Percentiles rank a stretch among this genome's conserved stretches.
Conservation (phyloP, 2,888 invertebrate genomes). For the Limnephilus lunatus region DNA sequence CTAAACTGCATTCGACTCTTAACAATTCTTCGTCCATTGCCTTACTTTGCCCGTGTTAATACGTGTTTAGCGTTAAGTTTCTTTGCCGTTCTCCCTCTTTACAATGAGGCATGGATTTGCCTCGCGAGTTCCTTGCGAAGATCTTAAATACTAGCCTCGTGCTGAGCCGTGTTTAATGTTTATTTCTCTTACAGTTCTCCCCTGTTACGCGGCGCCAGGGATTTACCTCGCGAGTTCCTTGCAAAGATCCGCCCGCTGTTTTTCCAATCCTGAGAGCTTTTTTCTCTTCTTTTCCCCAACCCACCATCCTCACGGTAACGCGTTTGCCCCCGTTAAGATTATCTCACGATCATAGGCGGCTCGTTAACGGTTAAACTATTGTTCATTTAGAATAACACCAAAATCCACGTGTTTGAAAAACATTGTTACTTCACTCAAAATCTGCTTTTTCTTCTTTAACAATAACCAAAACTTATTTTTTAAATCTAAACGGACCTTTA, state of each 20-base stretch:
- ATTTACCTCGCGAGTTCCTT: constrained; percentile 14
- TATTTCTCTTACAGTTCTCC: not conserved
- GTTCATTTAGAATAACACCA: not conserved
- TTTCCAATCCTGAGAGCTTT: constrained; percentile 30
- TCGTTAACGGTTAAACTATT: constrained; percentile 66
- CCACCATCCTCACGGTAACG: constrained; percentile 73
- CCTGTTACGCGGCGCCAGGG: not conserved
- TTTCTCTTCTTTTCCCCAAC: constrained; percentile 60
- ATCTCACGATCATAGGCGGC: constrained; percentile 73
- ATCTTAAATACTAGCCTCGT: not conserved
- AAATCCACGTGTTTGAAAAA: not conserved
- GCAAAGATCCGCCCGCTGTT: constrained; percentile 15
- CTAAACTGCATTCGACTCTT: not conserved
- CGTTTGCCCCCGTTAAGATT: constrained; percentile 71
- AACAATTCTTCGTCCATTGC: not conserved
- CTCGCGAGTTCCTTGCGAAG: not conserved
- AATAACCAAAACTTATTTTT: too few relatives aligned
- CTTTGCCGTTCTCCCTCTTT: not conserved
- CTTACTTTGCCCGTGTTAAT: not conserved
- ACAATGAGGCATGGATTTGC: not conserved
- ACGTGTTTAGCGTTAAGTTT: not conserved
- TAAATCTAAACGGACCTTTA: too few relatives aligned
- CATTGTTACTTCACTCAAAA: not conserved
- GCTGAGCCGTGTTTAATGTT: not conserved
- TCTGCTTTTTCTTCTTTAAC: not conserved